phyloP scores from a whole-genome alignment of 2,888 invertebrate genomes.

The Neoitamus cyanurus region DNA sequence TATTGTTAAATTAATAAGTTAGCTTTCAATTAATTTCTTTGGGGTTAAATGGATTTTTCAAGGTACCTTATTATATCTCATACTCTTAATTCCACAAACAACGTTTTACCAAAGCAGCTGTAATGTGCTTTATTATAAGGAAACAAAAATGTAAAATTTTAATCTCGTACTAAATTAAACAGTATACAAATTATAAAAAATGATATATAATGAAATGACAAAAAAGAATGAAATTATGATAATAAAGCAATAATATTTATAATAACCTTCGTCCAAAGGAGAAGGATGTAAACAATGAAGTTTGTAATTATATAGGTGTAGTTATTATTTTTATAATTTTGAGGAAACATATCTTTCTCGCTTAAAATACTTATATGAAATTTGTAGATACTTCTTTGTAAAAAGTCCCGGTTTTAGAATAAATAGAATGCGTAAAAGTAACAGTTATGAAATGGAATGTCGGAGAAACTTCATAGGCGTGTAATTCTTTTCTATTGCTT shows the following conservation, averaged over 20 bases:
- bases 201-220: background rate
- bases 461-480: background rate
- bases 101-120: background rate
- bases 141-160: background rate
- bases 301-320: constrained; percentile 25
- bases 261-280: background rate
- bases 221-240: constrained; percentile 36
- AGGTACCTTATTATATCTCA: background rate
- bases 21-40: background rate
- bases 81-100: background rate
- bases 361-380: constrained; percentile 7
- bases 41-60: background rate
- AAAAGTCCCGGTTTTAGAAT: constrained; percentile 28
- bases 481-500: background rate
- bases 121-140: background rate
- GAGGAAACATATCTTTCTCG: constrained; percentile 41
- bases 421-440: background rate
- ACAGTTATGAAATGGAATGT: background rate
- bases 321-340: constrained; percentile 44
- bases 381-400: constrained; percentile 35
- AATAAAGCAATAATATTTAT: constrained; percentile 46
- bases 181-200: background rate
- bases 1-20: no score
- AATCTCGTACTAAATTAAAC: background rate
- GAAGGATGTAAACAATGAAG: constrained; percentile 12